Evolutionary conservation across 2,888 invertebrate genomes (phyloP), one percentile per base, ranked within the genome.

Genomic region (Nephrocerus scutellatus): DNA sequence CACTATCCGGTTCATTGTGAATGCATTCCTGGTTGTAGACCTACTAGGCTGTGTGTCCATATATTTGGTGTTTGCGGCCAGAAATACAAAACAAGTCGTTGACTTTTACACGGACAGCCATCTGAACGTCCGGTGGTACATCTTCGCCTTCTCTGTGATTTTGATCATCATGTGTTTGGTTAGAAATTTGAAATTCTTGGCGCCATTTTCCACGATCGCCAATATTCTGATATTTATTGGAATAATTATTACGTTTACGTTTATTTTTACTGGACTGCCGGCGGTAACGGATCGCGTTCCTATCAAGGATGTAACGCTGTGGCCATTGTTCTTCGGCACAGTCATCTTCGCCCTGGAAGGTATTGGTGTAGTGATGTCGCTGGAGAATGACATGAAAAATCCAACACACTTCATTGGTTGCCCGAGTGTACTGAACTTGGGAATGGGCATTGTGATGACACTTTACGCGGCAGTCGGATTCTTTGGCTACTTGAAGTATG

Each of bases 31-130:
- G 32, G 82, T 89, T 40, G 74, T 91, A 36, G 93, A 93, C 62
- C 77, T 96, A 66, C 72, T 92, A 52, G 95, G 95, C 13, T 93
- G 95, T 66, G 95, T 95, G 70, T 92, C 91, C 66, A 26, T 93
- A 0, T 95, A 95, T 69, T 80, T 91, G 39, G 84, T 91, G 9
- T 95, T 93, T 65, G 84, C 93, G n/a, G 77, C 90, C 3, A 79
- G 77, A 49, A 91, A 86, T 64, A 56, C 88, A 1, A 76, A 83
- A 59, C 79, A 82, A 72, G 82, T 85, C 2, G 72, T 79, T 3
- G 79, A 81, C 51, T 63, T 58, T 49, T 70, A 74, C 54, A 68
- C 74, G 14, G 60, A 64, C 0, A 47, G 54, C 25, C 66, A 70
- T 2, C 66, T 71, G 23, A 62, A 72, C 10, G 63, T 67, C 49